A percentile compares a stretch with the other conserved stretches of the same genome.
Evolutionary conservation across 1,140 invertebrate species (phyloP).

Genomic region (Antheraea mylitta): DNA sequence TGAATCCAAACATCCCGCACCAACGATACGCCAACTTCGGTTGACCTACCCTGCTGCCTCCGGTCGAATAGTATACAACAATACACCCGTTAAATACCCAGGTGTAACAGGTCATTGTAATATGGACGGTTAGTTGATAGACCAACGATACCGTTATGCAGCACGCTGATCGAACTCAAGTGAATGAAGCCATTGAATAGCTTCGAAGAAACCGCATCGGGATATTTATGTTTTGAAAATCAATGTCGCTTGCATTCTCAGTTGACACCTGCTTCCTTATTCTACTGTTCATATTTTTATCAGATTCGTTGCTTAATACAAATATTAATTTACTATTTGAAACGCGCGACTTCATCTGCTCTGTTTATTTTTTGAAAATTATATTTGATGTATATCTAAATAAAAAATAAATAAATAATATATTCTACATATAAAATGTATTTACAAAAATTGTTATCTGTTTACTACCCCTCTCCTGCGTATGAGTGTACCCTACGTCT

Average conservation of each 20-base stretch:
- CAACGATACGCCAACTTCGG: neutral
- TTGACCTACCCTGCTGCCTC: constrained; percentile 13
- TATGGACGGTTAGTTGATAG: constrained; percentile 25
- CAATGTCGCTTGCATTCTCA: neutral
- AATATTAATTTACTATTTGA: too few species aligned
- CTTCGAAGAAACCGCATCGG: constrained; percentile 37
- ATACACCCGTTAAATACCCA: neutral
- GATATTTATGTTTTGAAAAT: constrained; percentile 30
- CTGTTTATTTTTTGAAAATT: too few species aligned
- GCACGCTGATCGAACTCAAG: constrained; percentile 26
- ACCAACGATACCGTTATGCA: constrained; percentile 31
- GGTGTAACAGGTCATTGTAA: constrained; percentile 11
- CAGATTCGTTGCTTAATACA: neutral
- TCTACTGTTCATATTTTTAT: neutral
- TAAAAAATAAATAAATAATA: too few species aligned
- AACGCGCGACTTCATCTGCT: too few species aligned
- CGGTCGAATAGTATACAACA: neutral
- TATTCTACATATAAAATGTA: too few species aligned
- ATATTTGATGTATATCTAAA: too few species aligned
- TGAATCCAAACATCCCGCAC: constrained; percentile 30
- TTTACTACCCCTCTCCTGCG: too few species aligned
- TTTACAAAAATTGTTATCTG: too few species aligned
- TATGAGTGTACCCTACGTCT: too few species aligned
- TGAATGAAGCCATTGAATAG: constrained; percentile 37
- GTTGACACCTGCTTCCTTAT: neutral